Evolutionary conservation across 2,888 invertebrate genomes (phyloP).

Genomic region (Griposia aprilina): DNA sequence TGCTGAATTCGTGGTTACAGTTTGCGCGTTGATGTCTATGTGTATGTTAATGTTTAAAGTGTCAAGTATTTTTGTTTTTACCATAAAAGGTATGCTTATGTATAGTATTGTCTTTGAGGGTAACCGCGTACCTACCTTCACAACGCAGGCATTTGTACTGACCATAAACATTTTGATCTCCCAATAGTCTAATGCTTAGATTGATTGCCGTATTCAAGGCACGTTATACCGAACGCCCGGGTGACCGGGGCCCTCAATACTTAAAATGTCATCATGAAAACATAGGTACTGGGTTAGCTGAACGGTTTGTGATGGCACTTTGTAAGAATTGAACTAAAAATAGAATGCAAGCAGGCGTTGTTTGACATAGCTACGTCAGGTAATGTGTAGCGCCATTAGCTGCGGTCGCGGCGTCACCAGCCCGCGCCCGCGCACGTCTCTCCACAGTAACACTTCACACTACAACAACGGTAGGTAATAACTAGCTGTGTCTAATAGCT

Average conservation of each 20-base stretch:
- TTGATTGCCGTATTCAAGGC: not conserved
- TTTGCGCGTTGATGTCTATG: no score
- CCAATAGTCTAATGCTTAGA: no score
- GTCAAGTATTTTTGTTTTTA: not conserved
- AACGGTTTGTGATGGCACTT: constrained; percentile 4
- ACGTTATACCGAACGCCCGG: no score
- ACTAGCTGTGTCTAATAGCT: not conserved
- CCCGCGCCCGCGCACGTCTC: constrained; percentile 22
- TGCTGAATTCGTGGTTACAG: no score
- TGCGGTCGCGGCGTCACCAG: constrained; percentile 46
- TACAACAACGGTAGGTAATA: not conserved
- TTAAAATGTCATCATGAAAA: not conserved
- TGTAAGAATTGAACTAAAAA: constrained; percentile 42
- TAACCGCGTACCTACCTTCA: not conserved
- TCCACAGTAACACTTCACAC: not conserved
- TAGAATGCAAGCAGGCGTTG: constrained; percentile 29
- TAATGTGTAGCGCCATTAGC: constrained; percentile 64
- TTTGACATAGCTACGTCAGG: constrained; percentile 42
- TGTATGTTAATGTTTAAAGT: not conserved
- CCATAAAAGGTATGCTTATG: not conserved
- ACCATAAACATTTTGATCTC: not conserved
- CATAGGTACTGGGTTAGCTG: not conserved
- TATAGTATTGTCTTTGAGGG: not conserved
- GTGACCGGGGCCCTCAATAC: not conserved
- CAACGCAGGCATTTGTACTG: not conserved